Conservation (phyloP, 2,797 vertebrate genomes). For the Danionella dracula region DNA sequence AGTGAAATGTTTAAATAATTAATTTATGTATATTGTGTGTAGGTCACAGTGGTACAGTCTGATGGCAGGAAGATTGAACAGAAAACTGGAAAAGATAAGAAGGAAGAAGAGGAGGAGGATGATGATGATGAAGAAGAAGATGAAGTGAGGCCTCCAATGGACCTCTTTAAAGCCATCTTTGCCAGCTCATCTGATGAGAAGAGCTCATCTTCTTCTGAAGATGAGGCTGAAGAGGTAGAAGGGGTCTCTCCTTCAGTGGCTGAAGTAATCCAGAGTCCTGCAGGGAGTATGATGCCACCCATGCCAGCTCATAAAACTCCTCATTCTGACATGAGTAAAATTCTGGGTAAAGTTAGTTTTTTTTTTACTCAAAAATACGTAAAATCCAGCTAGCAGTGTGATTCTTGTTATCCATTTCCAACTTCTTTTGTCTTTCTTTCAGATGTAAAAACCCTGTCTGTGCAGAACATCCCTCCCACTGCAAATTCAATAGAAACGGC, state of each 20-base stretch:
- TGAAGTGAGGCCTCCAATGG: conserved; percentile 82
- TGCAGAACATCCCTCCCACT: not conserved
- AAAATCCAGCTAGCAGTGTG: not conserved
- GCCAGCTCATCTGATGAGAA: conserved; percentile 86
- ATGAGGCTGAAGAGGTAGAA: conserved; percentile 63
- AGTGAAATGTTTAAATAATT: not conserved
- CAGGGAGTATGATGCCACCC: not conserved
- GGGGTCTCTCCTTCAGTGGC: not conserved
- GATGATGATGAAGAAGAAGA: conserved; percentile 60
- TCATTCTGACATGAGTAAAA: not conserved
- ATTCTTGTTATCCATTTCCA: not conserved
- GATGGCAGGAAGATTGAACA: conserved; percentile 2
- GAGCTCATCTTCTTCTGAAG: conserved; percentile 83
- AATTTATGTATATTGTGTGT: not conserved
- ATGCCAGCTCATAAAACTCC: conserved; percentile 3
- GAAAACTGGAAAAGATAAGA: conserved; percentile 12
- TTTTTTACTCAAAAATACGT: not conserved
- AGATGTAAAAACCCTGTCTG: conserved; percentile 2
- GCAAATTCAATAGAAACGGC: not conserved
- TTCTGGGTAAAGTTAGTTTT: conserved; percentile 14
- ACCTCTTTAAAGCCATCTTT: conserved; percentile 95
- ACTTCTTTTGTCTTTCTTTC: not conserved
- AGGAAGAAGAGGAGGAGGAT: conserved; percentile 35
- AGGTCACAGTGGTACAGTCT: conserved; percentile 4
- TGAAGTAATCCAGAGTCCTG: conserved; percentile 26